phyloP scores from a whole-genome alignment of 2,888 invertebrate species.

The Nasonovia ribisnigri region DNA sequence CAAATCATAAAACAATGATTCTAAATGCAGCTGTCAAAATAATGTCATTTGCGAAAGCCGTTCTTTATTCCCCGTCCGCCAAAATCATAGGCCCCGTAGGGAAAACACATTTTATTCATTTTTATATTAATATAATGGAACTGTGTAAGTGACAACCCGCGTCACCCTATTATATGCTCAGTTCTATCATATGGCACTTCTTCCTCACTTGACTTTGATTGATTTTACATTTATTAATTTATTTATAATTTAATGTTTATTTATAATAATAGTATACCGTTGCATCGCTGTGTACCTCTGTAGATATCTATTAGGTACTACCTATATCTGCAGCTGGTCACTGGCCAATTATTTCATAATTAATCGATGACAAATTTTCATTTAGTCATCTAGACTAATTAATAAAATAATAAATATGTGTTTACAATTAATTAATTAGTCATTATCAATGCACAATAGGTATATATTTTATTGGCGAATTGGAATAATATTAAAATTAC shows the following conservation, averaged over 20 bases:
- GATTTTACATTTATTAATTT: constrained; percentile 10
- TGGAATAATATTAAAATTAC: background rate
- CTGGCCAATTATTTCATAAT: background rate
- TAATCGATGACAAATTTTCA: background rate
- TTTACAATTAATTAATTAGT: background rate
- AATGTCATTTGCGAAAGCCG: background rate
- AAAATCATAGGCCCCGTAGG: background rate
- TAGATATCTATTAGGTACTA: background rate
- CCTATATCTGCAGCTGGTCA: background rate
- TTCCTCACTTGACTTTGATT: constrained; percentile 38
- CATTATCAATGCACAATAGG: background rate
- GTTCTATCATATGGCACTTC: constrained; percentile 32
- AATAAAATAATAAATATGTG: background rate
- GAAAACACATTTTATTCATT: constrained; percentile 36
- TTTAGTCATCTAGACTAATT: background rate
- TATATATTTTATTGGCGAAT: background rate
- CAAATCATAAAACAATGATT: background rate
- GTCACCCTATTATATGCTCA: constrained; percentile 18
- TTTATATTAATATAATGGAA: constrained; percentile 47
- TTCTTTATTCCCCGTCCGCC: constrained; percentile 18
- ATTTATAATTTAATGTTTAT: background rate
- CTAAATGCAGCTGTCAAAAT: constrained; percentile 24
- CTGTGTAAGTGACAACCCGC: constrained; percentile 31
- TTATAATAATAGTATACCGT: background rate
- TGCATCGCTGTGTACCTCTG: background rate